phyloP scores from a whole-genome alignment of 2,888 invertebrate genomes.

The Autographa pulchrina region DNA sequence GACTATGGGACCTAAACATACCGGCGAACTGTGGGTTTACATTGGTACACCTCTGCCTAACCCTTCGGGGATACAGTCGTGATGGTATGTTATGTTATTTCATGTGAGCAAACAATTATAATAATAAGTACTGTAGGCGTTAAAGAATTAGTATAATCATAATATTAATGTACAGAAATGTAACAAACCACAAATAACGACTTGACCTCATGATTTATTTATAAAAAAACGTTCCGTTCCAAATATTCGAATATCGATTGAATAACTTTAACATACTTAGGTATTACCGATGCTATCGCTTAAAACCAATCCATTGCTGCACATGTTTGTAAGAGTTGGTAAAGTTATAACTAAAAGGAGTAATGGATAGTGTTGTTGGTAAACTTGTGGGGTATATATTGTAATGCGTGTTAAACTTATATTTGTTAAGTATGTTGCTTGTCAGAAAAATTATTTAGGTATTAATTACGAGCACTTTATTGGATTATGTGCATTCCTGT shows the following conservation, averaged over 20 bases:
- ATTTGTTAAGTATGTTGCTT: constrained; percentile 27
- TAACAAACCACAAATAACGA: not conserved
- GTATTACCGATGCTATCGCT: not conserved
- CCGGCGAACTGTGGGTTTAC: too few species aligned
- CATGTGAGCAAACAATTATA: too few species aligned
- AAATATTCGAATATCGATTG: constrained; percentile 40
- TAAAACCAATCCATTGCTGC: not conserved
- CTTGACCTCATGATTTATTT: constrained; percentile 15
- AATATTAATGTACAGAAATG: not conserved
- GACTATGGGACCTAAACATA: too few species aligned
- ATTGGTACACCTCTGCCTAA: too few species aligned
- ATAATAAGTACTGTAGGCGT: too few species aligned
- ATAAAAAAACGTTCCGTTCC: constrained; percentile 41
- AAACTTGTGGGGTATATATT: not conserved
- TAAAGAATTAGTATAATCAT: not conserved
- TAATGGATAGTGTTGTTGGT: not conserved
- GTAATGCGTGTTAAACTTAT: constrained; percentile 27
- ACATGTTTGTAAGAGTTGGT: not conserved
- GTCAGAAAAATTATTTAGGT: constrained; percentile 12
- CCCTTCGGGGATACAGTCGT: too few species aligned
- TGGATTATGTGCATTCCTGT: not conserved
- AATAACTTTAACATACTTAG: constrained; percentile 15
- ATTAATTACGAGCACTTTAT: constrained; percentile 37
- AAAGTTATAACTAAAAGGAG: not conserved
- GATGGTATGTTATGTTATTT: too few species aligned